These are phyloP conservation scores for Alligator sinensis DNA, from an alignment of 2,113 vertebrate genomes.

Conservation along the genomic window DNA sequence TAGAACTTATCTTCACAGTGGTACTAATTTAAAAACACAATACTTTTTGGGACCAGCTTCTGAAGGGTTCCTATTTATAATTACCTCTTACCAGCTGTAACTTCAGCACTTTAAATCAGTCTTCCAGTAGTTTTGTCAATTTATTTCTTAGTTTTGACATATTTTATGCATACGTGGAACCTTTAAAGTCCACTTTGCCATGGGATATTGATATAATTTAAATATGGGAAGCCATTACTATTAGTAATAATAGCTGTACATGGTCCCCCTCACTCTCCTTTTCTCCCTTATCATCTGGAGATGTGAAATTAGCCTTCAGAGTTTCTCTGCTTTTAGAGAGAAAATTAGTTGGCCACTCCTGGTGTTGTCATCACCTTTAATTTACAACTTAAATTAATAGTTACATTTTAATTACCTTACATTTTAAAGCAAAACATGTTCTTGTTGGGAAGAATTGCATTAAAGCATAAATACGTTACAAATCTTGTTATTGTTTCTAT, in stretches of 20 bases:
- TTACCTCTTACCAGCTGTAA: background rate
- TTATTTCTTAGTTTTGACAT: background rate
- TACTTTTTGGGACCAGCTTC: background rate
- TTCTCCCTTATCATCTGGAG: background rate
- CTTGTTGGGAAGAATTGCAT: slow-evolving; percentile 21
- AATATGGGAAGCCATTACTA: slow-evolving; percentile 16
- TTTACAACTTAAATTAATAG: slow-evolving; percentile 31
- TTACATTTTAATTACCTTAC: background rate
- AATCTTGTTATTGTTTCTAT: background rate
- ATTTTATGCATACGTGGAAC: background rate
- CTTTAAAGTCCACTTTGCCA: background rate
- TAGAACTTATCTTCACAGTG: background rate
- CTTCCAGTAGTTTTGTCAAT: background rate
- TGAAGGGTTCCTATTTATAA: background rate
- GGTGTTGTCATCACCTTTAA: slow-evolving; percentile 71
- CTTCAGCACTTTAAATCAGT: background rate
- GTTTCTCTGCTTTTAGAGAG: slow-evolving; percentile 3
- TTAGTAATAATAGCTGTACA: slow-evolving; percentile 8
- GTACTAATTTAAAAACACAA: background rate
- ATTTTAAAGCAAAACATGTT: slow-evolving; percentile 14
- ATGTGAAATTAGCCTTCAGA: background rate
- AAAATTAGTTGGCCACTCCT: slow-evolving; percentile 59
- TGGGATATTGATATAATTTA: slow-evolving; percentile 3
- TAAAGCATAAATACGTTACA: slow-evolving; percentile 25
- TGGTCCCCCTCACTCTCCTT: background rate